Percentiles rank a stretch among this genome's conserved stretches.
These are phyloP conservation scores for Lates calcarifer DNA, from an alignment of 2,113 vertebrate genomes.

Conservation along the genomic window DNA sequence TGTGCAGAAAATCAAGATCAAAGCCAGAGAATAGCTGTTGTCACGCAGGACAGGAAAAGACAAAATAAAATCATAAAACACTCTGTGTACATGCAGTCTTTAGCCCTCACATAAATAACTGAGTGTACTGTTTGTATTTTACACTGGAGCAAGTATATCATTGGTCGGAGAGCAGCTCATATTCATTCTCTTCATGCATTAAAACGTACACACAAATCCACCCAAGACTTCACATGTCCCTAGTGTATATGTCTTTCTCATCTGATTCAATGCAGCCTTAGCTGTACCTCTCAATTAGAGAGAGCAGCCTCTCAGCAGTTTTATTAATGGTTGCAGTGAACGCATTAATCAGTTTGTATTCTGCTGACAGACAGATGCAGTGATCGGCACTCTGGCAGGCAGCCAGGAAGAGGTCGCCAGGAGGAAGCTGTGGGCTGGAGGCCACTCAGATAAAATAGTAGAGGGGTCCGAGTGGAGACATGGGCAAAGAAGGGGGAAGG, in stretches of 20 bases:
- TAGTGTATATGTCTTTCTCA: conserved; percentile 22
- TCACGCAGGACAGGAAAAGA: conserved; percentile 10
- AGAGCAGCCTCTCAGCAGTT: conserved; percentile 54
- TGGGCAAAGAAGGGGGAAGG: neutral
- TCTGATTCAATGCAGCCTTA: conserved; percentile 20
- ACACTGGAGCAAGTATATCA: conserved; percentile 29
- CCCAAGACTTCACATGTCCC: neutral
- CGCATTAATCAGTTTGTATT: conserved; percentile 72
- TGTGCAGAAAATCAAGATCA: conserved; percentile 55
- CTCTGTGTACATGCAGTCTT: conserved; percentile 20
- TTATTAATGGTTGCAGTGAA: conserved; percentile 77
- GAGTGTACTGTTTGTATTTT: conserved; percentile 26
- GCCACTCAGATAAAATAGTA: conserved; percentile 32
- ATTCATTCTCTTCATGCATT: conserved; percentile 9
- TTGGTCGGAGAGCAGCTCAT: neutral
- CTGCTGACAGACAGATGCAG: conserved; percentile 75
- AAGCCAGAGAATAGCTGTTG: conserved; percentile 18
- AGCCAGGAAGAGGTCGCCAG: conserved; percentile 42
- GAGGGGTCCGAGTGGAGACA: conserved; percentile 26
- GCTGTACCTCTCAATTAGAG: conserved; percentile 67
- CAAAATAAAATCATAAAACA: conserved; percentile 53
- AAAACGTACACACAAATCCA: conserved; percentile 7
- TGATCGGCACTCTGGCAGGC: conserved; percentile 53
- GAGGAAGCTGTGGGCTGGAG: conserved; percentile 27
- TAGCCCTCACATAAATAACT: conserved; percentile 52